phyloP scores from a whole-genome alignment of 2,113 vertebrate genomes.

The Diphyllodes magnificus region DNA sequence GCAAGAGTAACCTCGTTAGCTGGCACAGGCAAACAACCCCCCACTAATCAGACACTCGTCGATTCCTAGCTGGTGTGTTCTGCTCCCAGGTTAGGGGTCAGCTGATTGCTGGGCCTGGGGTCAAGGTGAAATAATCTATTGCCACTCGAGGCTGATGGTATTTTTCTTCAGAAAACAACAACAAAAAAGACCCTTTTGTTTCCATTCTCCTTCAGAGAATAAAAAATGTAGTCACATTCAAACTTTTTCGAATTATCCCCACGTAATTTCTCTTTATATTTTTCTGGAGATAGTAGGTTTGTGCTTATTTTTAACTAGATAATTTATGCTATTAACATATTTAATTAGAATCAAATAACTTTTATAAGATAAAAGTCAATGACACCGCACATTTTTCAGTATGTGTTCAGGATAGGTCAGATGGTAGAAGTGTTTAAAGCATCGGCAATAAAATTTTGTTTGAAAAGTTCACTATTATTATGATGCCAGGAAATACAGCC shows the following conservation, averaged over 20 bases:
- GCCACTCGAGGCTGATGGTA: background rate
- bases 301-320: background rate
- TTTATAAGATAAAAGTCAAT: background rate
- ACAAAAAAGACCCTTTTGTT: background rate
- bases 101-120: background rate
- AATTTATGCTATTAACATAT: background rate
- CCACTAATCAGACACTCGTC: background rate
- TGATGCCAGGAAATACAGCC: background rate
- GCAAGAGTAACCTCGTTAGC: background rate
- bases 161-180: background rate
- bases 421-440: background rate
- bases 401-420: background rate
- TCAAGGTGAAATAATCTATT: background rate
- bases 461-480: background rate
- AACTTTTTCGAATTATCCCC: background rate
- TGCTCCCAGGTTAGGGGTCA: background rate
- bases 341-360: background rate
- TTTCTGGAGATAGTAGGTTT: background rate
- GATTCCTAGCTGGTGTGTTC: background rate
- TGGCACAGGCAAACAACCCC: fast-evolving
- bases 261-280: background rate
- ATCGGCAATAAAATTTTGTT: background rate
- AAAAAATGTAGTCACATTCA: background rate
- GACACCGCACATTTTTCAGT: background rate
- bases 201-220: background rate